phyloP scores from a whole-genome alignment of 2,888 invertebrate species.

The Eustalomyia histrio region DNA sequence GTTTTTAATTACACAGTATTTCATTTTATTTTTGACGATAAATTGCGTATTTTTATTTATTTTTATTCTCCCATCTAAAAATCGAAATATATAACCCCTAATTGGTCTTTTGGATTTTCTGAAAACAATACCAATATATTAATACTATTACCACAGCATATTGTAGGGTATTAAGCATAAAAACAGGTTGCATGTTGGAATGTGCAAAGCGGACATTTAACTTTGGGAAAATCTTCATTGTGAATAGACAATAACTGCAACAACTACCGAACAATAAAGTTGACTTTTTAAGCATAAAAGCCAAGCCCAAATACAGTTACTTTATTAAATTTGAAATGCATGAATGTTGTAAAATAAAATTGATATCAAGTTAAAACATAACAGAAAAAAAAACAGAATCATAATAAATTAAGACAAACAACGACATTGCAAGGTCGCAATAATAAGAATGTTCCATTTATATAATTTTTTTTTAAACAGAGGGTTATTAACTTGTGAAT shows the following conservation, averaged over 20 bases:
- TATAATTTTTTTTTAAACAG: slow-evolving; percentile 49
- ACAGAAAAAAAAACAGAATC: neutral
- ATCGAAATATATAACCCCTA: no score
- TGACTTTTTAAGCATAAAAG: slow-evolving; percentile 37
- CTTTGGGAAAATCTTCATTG: slow-evolving; percentile 64
- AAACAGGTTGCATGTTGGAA: slow-evolving; percentile 65
- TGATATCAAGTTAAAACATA: slow-evolving; percentile 49
- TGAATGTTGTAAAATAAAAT: slow-evolving; percentile 38
- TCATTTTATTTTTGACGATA: no score
- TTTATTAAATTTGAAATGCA: slow-evolving; percentile 51
- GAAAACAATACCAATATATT: no score
- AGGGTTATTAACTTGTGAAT: slow-evolving; percentile 25
- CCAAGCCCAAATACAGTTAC: slow-evolving; percentile 66
- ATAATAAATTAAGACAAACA: slow-evolving; percentile 50
- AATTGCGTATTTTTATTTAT: no score
- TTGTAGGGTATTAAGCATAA: slow-evolving; percentile 21
- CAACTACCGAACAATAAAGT: slow-evolving; percentile 37
- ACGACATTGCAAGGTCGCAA: slow-evolving; percentile 68
- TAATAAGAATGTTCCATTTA: slow-evolving; percentile 66
- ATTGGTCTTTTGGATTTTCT: no score
- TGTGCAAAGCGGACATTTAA: slow-evolving; percentile 62
- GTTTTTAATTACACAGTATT: no score
- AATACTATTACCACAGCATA: no score
- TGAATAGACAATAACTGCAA: slow-evolving; percentile 65
- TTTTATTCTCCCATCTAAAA: no score